Percentiles rank a stretch among this genome's conserved stretches.
Conservation (phyloP, 2,888 invertebrate species). For the Aethes cnicana region DNA sequence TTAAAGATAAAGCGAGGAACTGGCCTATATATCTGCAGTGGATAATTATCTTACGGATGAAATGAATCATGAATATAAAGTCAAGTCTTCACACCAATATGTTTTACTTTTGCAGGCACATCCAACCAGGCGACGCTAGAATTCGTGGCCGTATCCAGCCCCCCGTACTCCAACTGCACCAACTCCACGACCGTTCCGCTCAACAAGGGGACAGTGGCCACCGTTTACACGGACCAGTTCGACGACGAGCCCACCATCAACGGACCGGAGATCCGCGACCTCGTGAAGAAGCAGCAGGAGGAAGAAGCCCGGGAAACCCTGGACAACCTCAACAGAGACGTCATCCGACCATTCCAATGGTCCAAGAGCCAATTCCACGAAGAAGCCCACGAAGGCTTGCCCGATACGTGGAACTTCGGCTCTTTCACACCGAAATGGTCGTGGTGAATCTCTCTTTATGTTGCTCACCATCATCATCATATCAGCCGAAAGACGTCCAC, state of each 20-base stretch:
- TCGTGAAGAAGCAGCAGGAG: slow-evolving; percentile 64
- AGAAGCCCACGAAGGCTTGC: slow-evolving; percentile 86
- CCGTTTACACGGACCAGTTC: slow-evolving; percentile 69
- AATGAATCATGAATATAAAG: no score
- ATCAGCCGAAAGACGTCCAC: no score
- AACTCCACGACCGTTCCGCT: slow-evolving; percentile 47
- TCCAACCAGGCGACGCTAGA: slow-evolving; percentile 43
- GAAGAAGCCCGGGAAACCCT: slow-evolving; percentile 62
- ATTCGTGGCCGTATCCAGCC: slow-evolving; percentile 66
- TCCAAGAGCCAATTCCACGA: slow-evolving; percentile 84
- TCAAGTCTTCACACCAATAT: no score
- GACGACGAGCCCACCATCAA: slow-evolving; percentile 64
- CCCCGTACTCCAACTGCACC: slow-evolving; percentile 58
- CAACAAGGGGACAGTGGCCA: slow-evolving; percentile 70
- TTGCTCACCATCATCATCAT: no score
- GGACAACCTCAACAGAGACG: slow-evolving; percentile 58
- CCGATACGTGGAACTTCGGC: slow-evolving; percentile 88
- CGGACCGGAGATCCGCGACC: slow-evolving; percentile 63
- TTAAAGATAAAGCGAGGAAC: no score
- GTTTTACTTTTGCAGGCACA: slow-evolving; percentile 39
- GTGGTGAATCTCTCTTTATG: slow-evolving; percentile 76
- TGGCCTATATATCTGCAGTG: no score
- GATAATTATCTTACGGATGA: no score
- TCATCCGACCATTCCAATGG: slow-evolving; percentile 87
- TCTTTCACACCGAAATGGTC: slow-evolving; percentile 83